Base-by-base conservation (phyloP, 2,888 invertebrate genomes). In the Parthenolecanium corni region DNA sequence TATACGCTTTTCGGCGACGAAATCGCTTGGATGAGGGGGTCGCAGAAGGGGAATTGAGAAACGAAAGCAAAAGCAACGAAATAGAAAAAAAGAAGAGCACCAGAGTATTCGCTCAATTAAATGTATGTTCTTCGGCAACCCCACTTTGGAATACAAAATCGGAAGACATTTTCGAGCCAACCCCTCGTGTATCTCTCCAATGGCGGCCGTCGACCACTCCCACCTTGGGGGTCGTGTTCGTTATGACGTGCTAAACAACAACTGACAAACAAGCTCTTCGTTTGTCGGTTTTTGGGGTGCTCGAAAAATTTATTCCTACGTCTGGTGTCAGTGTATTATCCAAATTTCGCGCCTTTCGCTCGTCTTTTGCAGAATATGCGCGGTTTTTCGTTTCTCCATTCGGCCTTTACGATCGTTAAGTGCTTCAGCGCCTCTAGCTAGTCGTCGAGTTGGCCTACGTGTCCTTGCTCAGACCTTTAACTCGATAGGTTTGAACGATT, bases 31-130 rank as follows among this genome's bases (percentile, higher is more conserved):
- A 31, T 31, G 4, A 31, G 4, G 9, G 31, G n/a, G n/a, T n/a
- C n/a, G n/a, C n/a, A 31, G 9, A 31, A 31, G 9, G 31, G 9
- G 31, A 31, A 31, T 6, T 4, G 9, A 4, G 31, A 31, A 4
- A 31, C 31, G 31, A 31, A 31, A 9, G 31, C 31, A 9, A 6
- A 9, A 31, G 31, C 31, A 31, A 31, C 5, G 9, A 9, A 9
- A 6, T 31, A 31, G 5, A 9, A 9, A 4, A 31, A 9, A 25
- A 38, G 40, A 18, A 16, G 20, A 16, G 40, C 12, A 54, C 56
- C 4, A n/a, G 25, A 23, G 25, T 42, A 54, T 54, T 54, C 54
- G 40, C 54, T 54, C 54, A 54, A 54, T 54, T 54, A 40, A 54
- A 54, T 20, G 54, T 31, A 31, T 38, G 38, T 36, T 21, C 21